Base-by-base conservation (phyloP, 64 coral and sea anemone species). In the Porites lutea region DNA sequence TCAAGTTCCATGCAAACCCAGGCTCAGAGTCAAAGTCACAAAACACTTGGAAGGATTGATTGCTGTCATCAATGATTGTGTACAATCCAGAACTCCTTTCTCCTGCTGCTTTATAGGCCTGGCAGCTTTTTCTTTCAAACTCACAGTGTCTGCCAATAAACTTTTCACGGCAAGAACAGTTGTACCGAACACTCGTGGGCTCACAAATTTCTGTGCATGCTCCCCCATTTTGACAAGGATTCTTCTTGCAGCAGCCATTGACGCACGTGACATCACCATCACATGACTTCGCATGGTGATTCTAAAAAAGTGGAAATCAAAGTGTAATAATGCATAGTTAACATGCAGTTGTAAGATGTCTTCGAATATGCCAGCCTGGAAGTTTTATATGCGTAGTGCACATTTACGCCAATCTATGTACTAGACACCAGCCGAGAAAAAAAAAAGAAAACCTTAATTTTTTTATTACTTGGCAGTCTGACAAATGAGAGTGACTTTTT, bases 91-190 rank as follows among this genome's bases (percentile, higher is more conserved):
- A 20, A 3, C 8, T 9, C 20, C 45, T 13, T 15, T 43, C 48
- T 13, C 48, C 63, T 15, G 57, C 77, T 15, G 43, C 77, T 78
- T 51, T 77, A 16, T 66, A 78, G 52, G 76, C 87, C 59, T 77
- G 37, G 48, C 87, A 89, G 10, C 72, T 89, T 89, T 23, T 78
- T 16, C 47, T 44, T 3, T 78, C 18, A 66, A 78, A 61, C 22
- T 89, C 72, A 46, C 87, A 89, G 74, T 77, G 87, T 89, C 62
- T 64, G 14, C 87, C 74, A 65, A 77, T 58, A 65, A 78, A 89
- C 20, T 8, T 18, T 65, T 50, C 74, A 8, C 46, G 60, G 19
- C 87, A 89, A 15, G 47, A 23, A 65, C 87, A 89, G 5, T 78
- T 59, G 18, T 77, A 64, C 16, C 73, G 87, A 50, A 50, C 47